Evolutionary conservation across 2,888 invertebrate species (phyloP).

Genomic region (Yponomeuta malinellus): DNA sequence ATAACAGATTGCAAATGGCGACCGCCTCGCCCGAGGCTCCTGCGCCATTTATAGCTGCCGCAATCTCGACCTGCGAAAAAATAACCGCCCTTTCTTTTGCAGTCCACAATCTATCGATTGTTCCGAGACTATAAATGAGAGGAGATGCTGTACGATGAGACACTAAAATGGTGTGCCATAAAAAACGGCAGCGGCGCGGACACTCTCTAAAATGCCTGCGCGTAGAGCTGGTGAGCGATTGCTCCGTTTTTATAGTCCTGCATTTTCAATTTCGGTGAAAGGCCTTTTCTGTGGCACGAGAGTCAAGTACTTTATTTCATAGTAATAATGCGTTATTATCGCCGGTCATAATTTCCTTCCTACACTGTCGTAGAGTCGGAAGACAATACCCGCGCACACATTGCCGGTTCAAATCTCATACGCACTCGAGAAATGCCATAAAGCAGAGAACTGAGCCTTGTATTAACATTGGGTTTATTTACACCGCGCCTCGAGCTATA

Average conservation of each 20-base stretch:
- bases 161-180: constrained; percentile 42
- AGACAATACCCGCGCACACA: neutral
- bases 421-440: constrained; percentile 28
- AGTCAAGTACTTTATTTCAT: neutral
- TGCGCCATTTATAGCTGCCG: constrained; percentile 67
- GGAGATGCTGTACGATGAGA: constrained; percentile 42
- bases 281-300: neutral
- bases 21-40: constrained; percentile 53
- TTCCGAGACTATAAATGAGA: constrained; percentile 42
- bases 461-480: constrained; percentile 53
- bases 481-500: constrained; percentile 41
- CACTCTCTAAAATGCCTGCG: constrained; percentile 48
- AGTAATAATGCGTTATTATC: constrained; percentile 8
- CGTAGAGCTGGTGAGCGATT: constrained; percentile 38
- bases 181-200: constrained; percentile 32
- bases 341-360: constrained; percentile 11
- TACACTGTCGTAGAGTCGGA: neutral
- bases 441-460: constrained; percentile 39
- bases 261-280: constrained; percentile 26
- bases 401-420: constrained; percentile 5
- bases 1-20: constrained; percentile 75
- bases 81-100: constrained; percentile 58
- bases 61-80: constrained; percentile 68
- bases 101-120: constrained; percentile 53
- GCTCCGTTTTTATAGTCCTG: constrained; percentile 31